Percentiles rank a stretch among this genome's conserved stretches.
Conservation (phyloP, 2,888 invertebrate genomes). For the Omphaloscelis lunosa region DNA sequence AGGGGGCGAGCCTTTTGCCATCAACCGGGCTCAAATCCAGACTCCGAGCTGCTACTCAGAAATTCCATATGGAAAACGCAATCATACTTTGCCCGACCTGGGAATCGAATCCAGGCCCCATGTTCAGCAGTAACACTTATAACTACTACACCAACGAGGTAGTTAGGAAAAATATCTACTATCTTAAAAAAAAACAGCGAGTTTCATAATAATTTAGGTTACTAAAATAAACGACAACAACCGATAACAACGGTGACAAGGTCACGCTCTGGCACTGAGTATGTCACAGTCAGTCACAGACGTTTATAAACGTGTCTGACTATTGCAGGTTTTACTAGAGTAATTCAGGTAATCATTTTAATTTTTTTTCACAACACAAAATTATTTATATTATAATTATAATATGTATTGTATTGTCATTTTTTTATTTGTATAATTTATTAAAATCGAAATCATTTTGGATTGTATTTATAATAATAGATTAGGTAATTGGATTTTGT, state of each 20-base stretch:
- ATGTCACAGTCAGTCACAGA: neutral
- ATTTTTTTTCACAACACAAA: neutral
- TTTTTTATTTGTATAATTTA: too few relatives aligned
- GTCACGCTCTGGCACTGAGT: constrained; percentile 10
- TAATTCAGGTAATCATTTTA: neutral
- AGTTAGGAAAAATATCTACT: neutral
- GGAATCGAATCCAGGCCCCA: neutral
- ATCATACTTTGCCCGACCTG: too few relatives aligned
- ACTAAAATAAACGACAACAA: constrained; percentile 22
- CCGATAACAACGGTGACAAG: constrained; percentile 38
- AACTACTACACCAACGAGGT: neutral
- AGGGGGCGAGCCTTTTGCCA: too few relatives aligned
- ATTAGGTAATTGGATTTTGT: too few relatives aligned
- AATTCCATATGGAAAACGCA: too few relatives aligned
- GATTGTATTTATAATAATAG: too few relatives aligned
- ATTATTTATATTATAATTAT: neutral
- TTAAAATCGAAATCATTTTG: too few relatives aligned
- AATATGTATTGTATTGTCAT: too few relatives aligned
- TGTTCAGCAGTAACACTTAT: neutral
- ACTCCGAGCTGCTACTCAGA: too few relatives aligned
- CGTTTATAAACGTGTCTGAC: neutral
- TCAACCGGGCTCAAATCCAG: too few relatives aligned
- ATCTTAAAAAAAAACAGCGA: neutral
- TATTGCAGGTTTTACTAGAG: neutral
- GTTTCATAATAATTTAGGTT: constrained; percentile 5